These are phyloP conservation scores for Hassar affinis DNA, from an alignment of 2,113 vertebrate species.

Conservation along the genomic window DNA sequence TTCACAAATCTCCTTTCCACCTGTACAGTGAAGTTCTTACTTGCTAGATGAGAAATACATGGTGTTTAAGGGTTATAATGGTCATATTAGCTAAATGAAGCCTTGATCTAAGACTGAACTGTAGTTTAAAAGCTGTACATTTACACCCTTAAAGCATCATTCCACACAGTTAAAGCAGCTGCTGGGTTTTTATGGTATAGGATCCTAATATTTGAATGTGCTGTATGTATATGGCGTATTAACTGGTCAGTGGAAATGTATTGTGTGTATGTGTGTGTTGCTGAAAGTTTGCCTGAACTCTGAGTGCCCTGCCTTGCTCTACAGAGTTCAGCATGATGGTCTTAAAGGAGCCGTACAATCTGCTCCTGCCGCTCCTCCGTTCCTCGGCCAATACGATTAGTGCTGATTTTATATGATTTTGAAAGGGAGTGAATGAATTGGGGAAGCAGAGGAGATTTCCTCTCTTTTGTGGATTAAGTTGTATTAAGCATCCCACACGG, in stretches of 20 bases:
- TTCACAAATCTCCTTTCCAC: neutral
- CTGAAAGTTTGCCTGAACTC: constrained; percentile 43
- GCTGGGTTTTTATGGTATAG: neutral
- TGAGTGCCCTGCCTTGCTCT: constrained; percentile 38
- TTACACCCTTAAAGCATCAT: neutral
- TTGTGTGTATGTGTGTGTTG: constrained; percentile 12
- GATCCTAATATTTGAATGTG: neutral
- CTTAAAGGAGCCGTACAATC: constrained; percentile 4
- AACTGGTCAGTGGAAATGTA: neutral
- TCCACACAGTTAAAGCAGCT: neutral
- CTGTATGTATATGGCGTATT: neutral
- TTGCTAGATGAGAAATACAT: neutral
- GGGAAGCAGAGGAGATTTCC: constrained; percentile 48
- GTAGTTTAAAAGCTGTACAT: neutral
- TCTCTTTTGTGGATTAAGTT: constrained; percentile 45
- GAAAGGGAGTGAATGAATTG: constrained; percentile 44
- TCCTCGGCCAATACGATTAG: constrained; percentile 41
- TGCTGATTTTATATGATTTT: constrained; percentile 47
- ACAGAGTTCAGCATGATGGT: neutral
- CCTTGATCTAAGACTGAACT: neutral
- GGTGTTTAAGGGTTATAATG: neutral
- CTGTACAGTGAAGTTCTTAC: neutral
- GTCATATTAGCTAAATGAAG: neutral
- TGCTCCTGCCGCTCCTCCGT: constrained; percentile 25
- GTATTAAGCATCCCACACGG: constrained; percentile 54